Evolutionary conservation across 2,797 vertebrate genomes (phyloP).

Genomic region (Champsocephalus gunnari): DNA sequence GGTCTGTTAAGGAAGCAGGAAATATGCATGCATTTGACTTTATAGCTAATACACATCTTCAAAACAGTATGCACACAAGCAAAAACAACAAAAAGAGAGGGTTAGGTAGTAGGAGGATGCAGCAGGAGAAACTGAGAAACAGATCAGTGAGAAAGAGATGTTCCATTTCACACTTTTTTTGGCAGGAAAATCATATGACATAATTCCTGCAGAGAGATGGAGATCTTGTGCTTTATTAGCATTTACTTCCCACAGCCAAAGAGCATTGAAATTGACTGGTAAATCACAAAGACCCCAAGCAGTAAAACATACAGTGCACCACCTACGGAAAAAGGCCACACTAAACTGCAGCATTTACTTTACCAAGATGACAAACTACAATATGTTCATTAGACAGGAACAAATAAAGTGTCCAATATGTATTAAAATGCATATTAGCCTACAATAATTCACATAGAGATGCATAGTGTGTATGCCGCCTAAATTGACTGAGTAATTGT

Average conservation of each 20-base stretch:
- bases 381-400: background rate
- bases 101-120: background rate
- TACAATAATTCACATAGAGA: background rate
- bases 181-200: conserved; percentile 41
- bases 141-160: conserved; percentile 44
- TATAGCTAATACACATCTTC: conserved; percentile 55
- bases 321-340: conserved; percentile 13
- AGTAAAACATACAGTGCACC: conserved; percentile 11
- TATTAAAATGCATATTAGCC: conserved; percentile 15
- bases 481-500: background rate
- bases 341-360: conserved; percentile 12
- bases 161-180: conserved; percentile 45
- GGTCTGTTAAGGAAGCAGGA: conserved; percentile 49
- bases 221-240: conserved; percentile 49
- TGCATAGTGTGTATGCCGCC: background rate
- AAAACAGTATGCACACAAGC: conserved; percentile 30
- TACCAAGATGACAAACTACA: background rate
- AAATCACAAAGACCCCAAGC: conserved; percentile 35
- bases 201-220: conserved; percentile 36
- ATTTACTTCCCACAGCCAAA: conserved; percentile 43
- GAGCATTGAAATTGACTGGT: conserved; percentile 27
- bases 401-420: background rate
- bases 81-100: conserved; percentile 12
- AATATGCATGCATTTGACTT: conserved; percentile 62
- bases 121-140: background rate